Conservation (phyloP, 2,113 vertebrate genomes). For the Alligator sinensis region DNA sequence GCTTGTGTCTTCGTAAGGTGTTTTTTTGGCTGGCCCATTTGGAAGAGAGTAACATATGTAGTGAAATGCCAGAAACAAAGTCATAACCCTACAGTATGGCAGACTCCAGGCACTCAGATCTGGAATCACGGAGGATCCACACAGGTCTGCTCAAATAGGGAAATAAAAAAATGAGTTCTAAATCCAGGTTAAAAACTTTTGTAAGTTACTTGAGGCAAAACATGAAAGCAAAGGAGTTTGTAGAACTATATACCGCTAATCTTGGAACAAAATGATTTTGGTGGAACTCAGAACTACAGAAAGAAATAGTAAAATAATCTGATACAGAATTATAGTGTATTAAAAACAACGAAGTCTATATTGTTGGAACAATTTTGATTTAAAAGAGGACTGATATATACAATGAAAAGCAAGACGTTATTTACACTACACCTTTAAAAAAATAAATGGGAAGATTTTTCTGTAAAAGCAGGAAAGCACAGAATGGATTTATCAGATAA, state of each 20-base stretch:
- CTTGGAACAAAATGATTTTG: not conserved
- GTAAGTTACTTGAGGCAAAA: not conserved
- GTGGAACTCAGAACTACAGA: not conserved
- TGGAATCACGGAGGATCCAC: not conserved
- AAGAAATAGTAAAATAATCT: no score
- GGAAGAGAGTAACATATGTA: not conserved
- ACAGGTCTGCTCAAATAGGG: not conserved
- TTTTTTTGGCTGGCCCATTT: not conserved
- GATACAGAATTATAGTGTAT: no score
- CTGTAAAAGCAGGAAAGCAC: no score
- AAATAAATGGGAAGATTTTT: not conserved
- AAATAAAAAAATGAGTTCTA: not conserved
- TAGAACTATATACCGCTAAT: not conserved
- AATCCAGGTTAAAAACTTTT: not conserved
- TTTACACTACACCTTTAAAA: not conserved
- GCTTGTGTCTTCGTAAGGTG: not conserved
- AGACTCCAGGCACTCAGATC: rapidly evolving
- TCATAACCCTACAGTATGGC: not conserved
- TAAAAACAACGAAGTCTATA: no score
- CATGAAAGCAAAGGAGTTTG: not conserved
- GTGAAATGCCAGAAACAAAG: not conserved
- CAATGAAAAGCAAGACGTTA: no score
- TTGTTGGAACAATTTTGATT: no score
- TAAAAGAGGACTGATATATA: no score
- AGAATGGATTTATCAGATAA: no score